phyloP scores from a whole-genome alignment of 1,140 invertebrate genomes.

The Drosophila bocki region DNA sequence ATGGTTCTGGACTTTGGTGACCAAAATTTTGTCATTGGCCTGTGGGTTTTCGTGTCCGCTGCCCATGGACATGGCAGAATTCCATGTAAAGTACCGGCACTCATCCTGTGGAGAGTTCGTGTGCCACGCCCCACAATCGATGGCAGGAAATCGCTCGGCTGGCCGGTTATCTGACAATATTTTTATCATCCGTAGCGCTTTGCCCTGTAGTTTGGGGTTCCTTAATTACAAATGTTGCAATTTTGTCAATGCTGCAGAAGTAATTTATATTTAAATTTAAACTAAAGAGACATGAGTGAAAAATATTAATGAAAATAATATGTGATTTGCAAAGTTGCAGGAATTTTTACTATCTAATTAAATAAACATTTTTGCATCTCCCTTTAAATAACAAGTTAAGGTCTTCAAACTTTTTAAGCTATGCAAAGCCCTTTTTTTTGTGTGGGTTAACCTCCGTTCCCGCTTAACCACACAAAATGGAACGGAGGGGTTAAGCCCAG shows the following conservation, averaged over 20 bases:
- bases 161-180: constrained; percentile 13
- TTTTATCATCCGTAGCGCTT: constrained; percentile 7
- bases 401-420: constrained; percentile 12
- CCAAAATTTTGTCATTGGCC: constrained; percentile 40
- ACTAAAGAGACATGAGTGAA: neutral
- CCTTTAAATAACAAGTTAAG: constrained; percentile 6
- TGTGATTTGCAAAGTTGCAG: neutral
- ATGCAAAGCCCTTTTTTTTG: neutral
- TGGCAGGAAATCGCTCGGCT: constrained; percentile 12
- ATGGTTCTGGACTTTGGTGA: constrained; percentile 17
- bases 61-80: constrained; percentile 13
- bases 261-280: neutral
- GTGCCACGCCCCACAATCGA: constrained; percentile 27
- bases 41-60: constrained; percentile 25
- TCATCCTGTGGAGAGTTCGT: constrained; percentile 13
- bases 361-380: constrained; percentile 11
- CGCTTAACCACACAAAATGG: constrained; percentile 30
- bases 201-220: neutral
- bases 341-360: neutral
- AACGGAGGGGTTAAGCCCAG: constrained; percentile 12
- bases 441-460: constrained; percentile 9
- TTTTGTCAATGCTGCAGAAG: neutral
- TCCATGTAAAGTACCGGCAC: constrained; percentile 12
- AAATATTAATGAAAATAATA: neutral
- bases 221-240: constrained; percentile 4